A percentile compares a stretch with the other conserved stretches of the same genome.
phyloP scores from a whole-genome alignment of 2,797 vertebrate genomes.

The Hypotaenidia okinawae region DNA sequence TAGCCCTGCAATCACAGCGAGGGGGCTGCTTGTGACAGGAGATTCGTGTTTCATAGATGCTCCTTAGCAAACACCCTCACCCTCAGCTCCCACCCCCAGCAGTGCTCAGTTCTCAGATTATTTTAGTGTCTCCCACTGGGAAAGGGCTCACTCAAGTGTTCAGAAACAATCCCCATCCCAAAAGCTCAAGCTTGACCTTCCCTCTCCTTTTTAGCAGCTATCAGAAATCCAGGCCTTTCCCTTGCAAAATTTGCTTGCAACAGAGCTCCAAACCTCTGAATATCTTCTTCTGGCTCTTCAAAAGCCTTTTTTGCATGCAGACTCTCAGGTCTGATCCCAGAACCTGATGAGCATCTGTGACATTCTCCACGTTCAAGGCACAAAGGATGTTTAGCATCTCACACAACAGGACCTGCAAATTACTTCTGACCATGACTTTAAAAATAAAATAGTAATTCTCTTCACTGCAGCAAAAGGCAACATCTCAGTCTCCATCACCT shows the following conservation, averaged over 20 bases:
- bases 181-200: not conserved
- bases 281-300: not conserved
- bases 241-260: not conserved
- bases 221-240: not conserved
- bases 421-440: not conserved
- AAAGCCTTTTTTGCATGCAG: not conserved
- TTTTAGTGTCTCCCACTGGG: not conserved
- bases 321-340: not conserved
- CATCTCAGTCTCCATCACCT: not conserved
- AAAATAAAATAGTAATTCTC: not conserved
- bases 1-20: constrained; percentile 84
- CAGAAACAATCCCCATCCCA: not conserved
- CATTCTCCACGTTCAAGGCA: not conserved
- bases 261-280: not conserved
- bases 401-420: not conserved
- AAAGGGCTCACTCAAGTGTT: not conserved
- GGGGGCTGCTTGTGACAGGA: not conserved
- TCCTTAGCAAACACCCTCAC: not conserved
- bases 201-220: not conserved
- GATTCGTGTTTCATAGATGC: not conserved
- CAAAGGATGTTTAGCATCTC: not conserved
- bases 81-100: not conserved
- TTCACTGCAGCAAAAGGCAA: not conserved
- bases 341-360: not conserved
- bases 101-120: not conserved